A percentile compares a stretch with the other conserved stretches of the same genome.
phyloP scores from a whole-genome alignment of 1,140 invertebrate species.

The Ceratina japonica region DNA sequence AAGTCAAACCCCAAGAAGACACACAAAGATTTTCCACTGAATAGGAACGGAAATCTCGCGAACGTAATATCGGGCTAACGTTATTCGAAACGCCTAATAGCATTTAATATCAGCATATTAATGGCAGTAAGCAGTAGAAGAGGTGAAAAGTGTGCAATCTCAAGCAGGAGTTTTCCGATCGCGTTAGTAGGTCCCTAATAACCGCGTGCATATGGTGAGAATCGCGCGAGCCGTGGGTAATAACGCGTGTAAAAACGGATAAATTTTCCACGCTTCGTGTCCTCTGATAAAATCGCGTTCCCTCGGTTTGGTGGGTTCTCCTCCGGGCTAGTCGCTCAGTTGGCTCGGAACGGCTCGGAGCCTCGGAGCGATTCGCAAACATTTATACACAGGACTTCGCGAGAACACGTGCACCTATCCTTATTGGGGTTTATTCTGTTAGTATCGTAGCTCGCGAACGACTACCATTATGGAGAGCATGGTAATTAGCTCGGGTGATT shows the following conservation, averaged over 20 bases:
- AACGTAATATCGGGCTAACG: not conserved
- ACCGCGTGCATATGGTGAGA: conserved; percentile 25
- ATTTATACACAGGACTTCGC: too few relatives aligned
- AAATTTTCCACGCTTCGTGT: conserved; percentile 29
- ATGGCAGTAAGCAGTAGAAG: not conserved
- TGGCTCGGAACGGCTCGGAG: too few relatives aligned
- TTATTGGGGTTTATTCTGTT: not conserved
- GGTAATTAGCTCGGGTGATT: conserved; percentile 13
- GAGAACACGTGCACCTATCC: not conserved
- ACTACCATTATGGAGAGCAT: not conserved
- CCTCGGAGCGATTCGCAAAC: too few relatives aligned
- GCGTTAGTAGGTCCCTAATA: conserved; percentile 21
- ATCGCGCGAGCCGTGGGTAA: conserved; percentile 8
- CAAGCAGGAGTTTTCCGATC: conserved; percentile 21
- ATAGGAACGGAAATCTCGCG: not conserved
- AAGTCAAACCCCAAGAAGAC: not conserved
- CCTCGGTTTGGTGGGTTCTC: not conserved
- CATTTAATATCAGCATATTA: conserved; percentile 26
- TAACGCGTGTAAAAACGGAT: conserved; percentile 42
- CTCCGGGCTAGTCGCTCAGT: not conserved
- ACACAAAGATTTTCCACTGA: not conserved
- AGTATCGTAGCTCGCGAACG: not conserved
- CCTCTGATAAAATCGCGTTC: conserved; percentile 7
- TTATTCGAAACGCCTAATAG: not conserved
- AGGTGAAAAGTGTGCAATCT: not conserved